Conservation (phyloP, 2,797 vertebrate species). For the Eidolon dupreanum region DNA sequence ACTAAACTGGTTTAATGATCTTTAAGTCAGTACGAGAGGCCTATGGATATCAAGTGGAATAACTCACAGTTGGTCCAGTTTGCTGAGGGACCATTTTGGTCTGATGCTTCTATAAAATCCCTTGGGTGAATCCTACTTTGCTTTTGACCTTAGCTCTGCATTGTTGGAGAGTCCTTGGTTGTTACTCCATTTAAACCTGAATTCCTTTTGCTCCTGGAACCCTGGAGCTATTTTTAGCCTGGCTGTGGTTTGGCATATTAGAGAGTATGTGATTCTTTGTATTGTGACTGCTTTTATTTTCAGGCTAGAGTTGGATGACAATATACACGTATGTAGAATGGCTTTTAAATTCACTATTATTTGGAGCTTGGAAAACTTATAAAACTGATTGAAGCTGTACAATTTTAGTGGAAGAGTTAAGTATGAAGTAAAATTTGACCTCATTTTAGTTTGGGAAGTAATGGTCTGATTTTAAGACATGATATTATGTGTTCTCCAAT, state of each 20-base stretch:
- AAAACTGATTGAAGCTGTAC: conserved; percentile 37
- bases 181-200: conserved; percentile 46
- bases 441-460: background rate
- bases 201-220: conserved; percentile 55
- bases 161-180: conserved; percentile 37
- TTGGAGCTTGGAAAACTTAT: conserved; percentile 42
- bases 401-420: conserved; percentile 49
- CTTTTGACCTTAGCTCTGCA: background rate
- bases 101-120: background rate
- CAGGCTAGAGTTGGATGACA: background rate
- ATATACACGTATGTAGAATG: background rate
- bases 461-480: background rate
- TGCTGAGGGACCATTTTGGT: conserved; percentile 13
- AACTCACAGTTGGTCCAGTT: background rate
- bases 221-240: conserved; percentile 49
- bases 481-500: background rate
- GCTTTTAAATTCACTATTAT: conserved; percentile 27
- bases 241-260: conserved; percentile 9
- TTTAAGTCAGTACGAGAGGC: background rate
- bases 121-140: background rate
- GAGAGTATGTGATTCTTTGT: conserved; percentile 24
- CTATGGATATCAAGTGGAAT: background rate
- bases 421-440: conserved; percentile 40
- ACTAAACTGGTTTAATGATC: background rate
- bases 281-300: conserved; percentile 50